These are phyloP conservation scores for Homarus americanus DNA, from an alignment of 1,140 invertebrate genomes.

Conservation along the genomic window DNA sequence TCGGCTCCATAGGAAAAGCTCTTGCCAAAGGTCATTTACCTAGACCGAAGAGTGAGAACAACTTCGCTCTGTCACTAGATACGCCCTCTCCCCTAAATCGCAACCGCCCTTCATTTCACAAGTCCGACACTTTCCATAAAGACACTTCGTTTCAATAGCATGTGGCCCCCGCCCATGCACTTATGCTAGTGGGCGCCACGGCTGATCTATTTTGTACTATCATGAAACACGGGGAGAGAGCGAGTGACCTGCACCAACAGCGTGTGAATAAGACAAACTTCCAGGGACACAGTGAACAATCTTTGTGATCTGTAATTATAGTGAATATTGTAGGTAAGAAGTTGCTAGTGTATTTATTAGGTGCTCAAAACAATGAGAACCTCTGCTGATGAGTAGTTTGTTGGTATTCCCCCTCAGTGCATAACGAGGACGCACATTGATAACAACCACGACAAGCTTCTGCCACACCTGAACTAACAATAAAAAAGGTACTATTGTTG, in stretches of 20 bases:
- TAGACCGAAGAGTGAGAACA: constrained; percentile 89
- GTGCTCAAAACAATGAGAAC: constrained; percentile 61
- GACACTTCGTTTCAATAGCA: constrained; percentile 75
- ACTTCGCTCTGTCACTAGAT: constrained; percentile 83
- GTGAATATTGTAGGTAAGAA: constrained; percentile 48
- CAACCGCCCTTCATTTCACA: constrained; percentile 85
- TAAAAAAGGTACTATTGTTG: constrained; percentile 57
- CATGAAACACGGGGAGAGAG: constrained; percentile 70
- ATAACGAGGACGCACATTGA: constrained; percentile 47
- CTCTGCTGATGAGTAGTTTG: constrained; percentile 64
- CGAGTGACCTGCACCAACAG: constrained; percentile 72
- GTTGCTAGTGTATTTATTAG: constrained; percentile 64
- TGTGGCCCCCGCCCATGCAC: constrained; percentile 75
- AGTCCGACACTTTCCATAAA: constrained; percentile 83
- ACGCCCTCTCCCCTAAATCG: constrained; percentile 76
- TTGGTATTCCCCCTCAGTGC: constrained; percentile 51
- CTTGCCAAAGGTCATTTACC: constrained; percentile 84
- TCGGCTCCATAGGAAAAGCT: constrained; percentile 81
- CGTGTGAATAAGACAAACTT: constrained; percentile 57
- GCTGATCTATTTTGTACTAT: constrained; percentile 75
- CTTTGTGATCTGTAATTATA: constrained; percentile 69
- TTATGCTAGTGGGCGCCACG: constrained; percentile 72
- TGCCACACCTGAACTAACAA: constrained; percentile 56
- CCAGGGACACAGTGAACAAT: constrained; percentile 68
- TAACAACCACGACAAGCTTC: constrained; percentile 57